Conservation (phyloP, 2,113 vertebrate genomes). For the Tachycineta bicolor region DNA sequence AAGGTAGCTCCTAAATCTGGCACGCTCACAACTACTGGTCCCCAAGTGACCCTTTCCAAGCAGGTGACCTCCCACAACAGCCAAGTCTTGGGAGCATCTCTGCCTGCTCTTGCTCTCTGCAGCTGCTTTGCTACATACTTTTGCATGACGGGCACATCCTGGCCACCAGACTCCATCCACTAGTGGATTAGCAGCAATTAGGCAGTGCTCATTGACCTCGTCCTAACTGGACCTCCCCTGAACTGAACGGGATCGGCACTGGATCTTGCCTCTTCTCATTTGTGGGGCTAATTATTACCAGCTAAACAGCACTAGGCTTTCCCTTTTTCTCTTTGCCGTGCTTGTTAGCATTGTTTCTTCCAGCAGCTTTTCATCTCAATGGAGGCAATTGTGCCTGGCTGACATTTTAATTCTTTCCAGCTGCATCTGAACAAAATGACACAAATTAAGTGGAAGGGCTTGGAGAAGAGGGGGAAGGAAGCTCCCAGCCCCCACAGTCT, state of each 20-base stretch:
- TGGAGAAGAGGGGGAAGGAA: background rate
- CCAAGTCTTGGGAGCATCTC: background rate
- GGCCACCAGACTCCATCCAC: background rate
- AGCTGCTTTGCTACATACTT: background rate
- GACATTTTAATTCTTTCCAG: slow-evolving; percentile 73
- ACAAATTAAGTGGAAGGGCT: slow-evolving; percentile 57
- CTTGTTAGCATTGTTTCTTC: slow-evolving; percentile 56
- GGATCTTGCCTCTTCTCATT: background rate
- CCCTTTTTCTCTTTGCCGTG: slow-evolving; percentile 42
- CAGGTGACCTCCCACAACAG: background rate
- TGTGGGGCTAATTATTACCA: slow-evolving; percentile 42
- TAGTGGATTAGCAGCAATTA: background rate
- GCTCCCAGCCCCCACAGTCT: background rate
- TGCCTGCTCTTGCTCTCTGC: background rate
- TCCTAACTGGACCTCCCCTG: slow-evolving; percentile 24
- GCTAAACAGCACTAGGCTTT: slow-evolving; percentile 49
- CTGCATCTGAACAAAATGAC: slow-evolving; percentile 54
- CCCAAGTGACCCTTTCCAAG: background rate
- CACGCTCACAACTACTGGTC: rapidly evolving
- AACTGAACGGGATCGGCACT: background rate
- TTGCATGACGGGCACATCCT: background rate
- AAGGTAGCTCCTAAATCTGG: background rate
- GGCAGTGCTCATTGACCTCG: background rate
- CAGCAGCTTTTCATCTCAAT: slow-evolving; percentile 65
- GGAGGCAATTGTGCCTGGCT: slow-evolving; percentile 55